Evolutionary conservation across 2,113 vertebrate species (phyloP).

Genomic region (Tapirus terrestris): DNA sequence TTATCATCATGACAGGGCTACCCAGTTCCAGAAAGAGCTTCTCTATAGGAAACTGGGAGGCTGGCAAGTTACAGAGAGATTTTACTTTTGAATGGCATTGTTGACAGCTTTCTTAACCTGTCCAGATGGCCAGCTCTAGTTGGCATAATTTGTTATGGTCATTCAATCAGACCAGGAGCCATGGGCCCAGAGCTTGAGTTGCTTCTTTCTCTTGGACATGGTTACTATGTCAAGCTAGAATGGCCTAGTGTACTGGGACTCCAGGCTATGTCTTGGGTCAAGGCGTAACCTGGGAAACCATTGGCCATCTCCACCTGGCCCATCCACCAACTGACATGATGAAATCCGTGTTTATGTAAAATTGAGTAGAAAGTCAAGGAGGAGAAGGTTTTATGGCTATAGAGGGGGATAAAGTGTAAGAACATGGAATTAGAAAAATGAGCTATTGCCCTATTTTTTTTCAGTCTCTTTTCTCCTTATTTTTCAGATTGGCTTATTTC

Average conservation of each 20-base stretch:
- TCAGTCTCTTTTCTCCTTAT: background rate
- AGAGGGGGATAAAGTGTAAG: background rate
- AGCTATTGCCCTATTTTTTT: background rate
- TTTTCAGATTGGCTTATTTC: background rate
- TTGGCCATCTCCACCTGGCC: background rate
- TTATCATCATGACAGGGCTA: conserved; percentile 88
- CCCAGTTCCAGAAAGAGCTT: conserved; percentile 85
- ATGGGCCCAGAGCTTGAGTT: conserved; percentile 91
- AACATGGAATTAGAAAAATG: background rate
- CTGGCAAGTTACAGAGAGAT: conserved; percentile 92
- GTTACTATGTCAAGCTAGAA: conserved; percentile 87
- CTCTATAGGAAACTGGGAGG: conserved; percentile 90
- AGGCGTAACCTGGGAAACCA: background rate
- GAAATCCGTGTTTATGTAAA: background rate
- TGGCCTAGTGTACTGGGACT: conserved; percentile 42
- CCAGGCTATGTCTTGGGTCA: conserved; percentile 89
- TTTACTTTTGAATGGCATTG: conserved; percentile 94
- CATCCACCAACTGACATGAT: background rate
- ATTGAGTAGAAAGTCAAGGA: background rate
- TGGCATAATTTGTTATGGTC: conserved; percentile 93
- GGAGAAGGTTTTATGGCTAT: background rate
- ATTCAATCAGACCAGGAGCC: conserved; percentile 93
- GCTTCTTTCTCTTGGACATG: conserved; percentile 92
- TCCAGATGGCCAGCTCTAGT: conserved; percentile 92
- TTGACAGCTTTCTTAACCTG: conserved; percentile 92